Percentiles rank a stretch among this genome's conserved stretches.
Conservation (phyloP, 2,797 vertebrate species). For the Sebastes wilsoni region DNA sequence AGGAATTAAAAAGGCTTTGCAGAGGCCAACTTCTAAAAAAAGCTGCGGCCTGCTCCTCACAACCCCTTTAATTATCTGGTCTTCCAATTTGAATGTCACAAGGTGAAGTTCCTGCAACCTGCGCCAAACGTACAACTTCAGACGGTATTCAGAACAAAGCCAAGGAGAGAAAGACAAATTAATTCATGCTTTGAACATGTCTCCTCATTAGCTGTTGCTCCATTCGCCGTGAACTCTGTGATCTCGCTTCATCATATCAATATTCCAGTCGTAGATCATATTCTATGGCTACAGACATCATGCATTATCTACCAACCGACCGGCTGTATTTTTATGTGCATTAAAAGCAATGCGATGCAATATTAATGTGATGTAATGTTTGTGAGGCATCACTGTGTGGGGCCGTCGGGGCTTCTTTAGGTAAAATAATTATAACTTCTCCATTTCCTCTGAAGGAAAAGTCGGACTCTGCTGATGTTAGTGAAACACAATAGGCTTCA, state of each 20-base stretch:
- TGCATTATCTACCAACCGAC: slow-evolving; percentile 12
- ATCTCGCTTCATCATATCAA: not conserved
- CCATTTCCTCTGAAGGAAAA: slow-evolving; percentile 9
- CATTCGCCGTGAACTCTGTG: not conserved
- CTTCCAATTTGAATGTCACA: slow-evolving; percentile 34
- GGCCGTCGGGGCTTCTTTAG: not conserved
- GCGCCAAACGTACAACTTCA: not conserved
- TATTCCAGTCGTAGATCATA: not conserved
- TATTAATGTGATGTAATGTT: slow-evolving; percentile 52
- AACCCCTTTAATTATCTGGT: slow-evolving; percentile 40
- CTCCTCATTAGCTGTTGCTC: slow-evolving; percentile 2
- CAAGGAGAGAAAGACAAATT: not conserved
- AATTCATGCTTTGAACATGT: slow-evolving; percentile 4
- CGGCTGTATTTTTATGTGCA: slow-evolving; percentile 17
- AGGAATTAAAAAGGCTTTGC: slow-evolving; percentile 45
- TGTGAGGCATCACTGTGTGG: slow-evolving; percentile 1
- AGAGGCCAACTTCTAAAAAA: slow-evolving; percentile 34
- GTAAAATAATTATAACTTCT: slow-evolving; percentile 5
- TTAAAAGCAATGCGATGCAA: slow-evolving; percentile 48
- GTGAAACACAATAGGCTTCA: slow-evolving; percentile 28
- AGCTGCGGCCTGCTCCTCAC: slow-evolving; percentile 1
- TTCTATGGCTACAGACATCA: not conserved
- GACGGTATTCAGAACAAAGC: not conserved
- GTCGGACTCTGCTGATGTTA: slow-evolving; percentile 13
- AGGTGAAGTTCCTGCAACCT: slow-evolving; percentile 14